Conservation (phyloP, 2,888 invertebrate species). For the Tholera decimalis region DNA sequence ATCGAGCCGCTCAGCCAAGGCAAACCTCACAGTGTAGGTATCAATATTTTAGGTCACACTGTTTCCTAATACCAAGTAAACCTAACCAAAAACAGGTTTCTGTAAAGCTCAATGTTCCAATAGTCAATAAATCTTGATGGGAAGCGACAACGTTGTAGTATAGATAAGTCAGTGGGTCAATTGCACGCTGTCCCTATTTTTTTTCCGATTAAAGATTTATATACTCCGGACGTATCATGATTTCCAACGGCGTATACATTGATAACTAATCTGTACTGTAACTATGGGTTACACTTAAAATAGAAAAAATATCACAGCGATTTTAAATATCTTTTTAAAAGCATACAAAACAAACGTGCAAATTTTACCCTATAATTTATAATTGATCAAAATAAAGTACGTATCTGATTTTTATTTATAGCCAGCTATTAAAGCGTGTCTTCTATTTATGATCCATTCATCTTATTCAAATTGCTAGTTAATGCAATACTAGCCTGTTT, state of each 20-base stretch:
- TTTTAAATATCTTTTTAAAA: not conserved
- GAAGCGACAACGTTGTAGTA: constrained; percentile 23
- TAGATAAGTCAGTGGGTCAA: constrained; percentile 50
- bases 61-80: constrained; percentile 44
- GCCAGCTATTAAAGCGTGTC: not conserved
- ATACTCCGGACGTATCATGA: constrained; percentile 19
- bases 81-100: constrained; percentile 51
- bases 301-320: too few species aligned
- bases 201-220: constrained; percentile 7
- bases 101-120: constrained; percentile 43
- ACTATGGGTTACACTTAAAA: not conserved
- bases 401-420: not conserved
- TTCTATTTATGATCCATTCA: not conserved
- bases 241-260: not conserved
- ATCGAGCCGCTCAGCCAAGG: constrained; percentile 22
- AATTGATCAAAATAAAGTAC: not conserved
- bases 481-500: constrained; percentile 1
- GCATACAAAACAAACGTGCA: not conserved
- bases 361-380: not conserved
- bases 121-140: constrained; percentile 53
- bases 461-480: not conserved
- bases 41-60: constrained; percentile 55
- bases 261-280: not conserved
- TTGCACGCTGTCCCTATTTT: constrained; percentile 10
- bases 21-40: constrained; percentile 28